Conservation (phyloP, 2,888 invertebrate species). For the Pimpla rufipes region DNA sequence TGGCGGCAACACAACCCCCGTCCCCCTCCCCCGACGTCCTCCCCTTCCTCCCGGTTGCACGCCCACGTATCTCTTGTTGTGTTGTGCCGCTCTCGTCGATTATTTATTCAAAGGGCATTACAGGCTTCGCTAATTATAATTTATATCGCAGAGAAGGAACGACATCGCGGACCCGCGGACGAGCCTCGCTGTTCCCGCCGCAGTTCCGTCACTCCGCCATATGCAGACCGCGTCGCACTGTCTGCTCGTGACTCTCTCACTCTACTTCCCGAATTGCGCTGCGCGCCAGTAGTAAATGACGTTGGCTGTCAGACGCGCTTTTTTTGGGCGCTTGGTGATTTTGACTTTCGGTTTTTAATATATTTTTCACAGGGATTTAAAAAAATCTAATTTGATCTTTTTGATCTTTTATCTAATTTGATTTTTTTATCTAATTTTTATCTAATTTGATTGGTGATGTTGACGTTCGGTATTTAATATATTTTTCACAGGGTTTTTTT, state of each 20-base stretch:
- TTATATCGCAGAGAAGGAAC: constrained; percentile 81
- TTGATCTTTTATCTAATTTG: too few relatives aligned
- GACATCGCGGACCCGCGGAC: constrained; percentile 74
- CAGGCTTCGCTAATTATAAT: constrained; percentile 83
- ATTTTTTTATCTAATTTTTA: too few relatives aligned
- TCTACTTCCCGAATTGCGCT: neutral
- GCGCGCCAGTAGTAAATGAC: constrained; percentile 2
- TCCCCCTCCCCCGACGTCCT: neutral
- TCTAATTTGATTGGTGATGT: too few relatives aligned
- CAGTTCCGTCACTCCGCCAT: constrained; percentile 12
- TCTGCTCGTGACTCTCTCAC: neutral
- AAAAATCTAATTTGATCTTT: neutral
- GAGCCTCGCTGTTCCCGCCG: neutral
- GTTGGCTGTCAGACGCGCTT: neutral
- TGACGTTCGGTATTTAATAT: too few relatives aligned
- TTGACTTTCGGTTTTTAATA: neutral
- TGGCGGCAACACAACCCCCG: constrained; percentile 36
- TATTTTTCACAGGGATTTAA: neutral
- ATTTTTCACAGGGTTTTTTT: neutral
- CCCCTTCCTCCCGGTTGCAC: neutral
- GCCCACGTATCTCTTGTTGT: constrained; percentile 42
- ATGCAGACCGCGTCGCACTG: constrained; percentile 2
- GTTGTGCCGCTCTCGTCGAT: constrained; percentile 77
- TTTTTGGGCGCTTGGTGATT: neutral
- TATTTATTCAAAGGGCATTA: constrained; percentile 84